Evolutionary conservation across 2,797 vertebrate genomes (phyloP), one percentile per base, ranked within the genome.

Genomic region (Melanotaenia boesemani): DNA sequence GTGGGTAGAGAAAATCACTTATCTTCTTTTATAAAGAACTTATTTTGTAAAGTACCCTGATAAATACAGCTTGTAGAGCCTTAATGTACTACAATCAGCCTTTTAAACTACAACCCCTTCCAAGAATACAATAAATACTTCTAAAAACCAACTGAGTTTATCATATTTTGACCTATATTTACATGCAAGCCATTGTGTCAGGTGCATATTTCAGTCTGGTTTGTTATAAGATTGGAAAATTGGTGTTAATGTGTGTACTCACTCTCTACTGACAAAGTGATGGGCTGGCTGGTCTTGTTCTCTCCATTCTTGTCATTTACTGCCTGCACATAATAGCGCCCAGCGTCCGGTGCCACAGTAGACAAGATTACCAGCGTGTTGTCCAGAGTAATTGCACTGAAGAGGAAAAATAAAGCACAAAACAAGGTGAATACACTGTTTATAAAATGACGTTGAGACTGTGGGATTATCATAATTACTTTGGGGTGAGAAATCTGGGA

Each of bases 251-350:
- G 11, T 32, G 50, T 26, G 32, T 32, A 95, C 97, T 97, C 92
- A 99, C 97, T 98, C 84, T 97, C 96, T 73, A 99, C 97, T 0
- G 94, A 94, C 59, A 98, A 86, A 1, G 95, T 95, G 91, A 98
- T 95, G 60, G 97, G 96, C 90, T 98, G 97, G 93, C 97, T 98
- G 20, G 97, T 99, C 92, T 99, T 99, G 95, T 99, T 99, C 86
- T 99, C 98, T 0, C 98, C 98, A 0, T 98, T 99, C 94, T 97
- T 98, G 93, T 99, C 98, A 0, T 99, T 99, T n/a, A 99, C 98
- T 0, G 97, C 98, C 85, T 99, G 98, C 58, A 97, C 97, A 0
- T 98, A 99, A 93, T 99, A 99, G 16, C 96, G 95, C 0, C 98
- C 98, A 0, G 96, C 96, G 0, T 99, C 98, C 0, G 98, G 97